phyloP scores from a whole-genome alignment of 2,888 invertebrate species.

The Caenorhabditis macrosperma region DNA sequence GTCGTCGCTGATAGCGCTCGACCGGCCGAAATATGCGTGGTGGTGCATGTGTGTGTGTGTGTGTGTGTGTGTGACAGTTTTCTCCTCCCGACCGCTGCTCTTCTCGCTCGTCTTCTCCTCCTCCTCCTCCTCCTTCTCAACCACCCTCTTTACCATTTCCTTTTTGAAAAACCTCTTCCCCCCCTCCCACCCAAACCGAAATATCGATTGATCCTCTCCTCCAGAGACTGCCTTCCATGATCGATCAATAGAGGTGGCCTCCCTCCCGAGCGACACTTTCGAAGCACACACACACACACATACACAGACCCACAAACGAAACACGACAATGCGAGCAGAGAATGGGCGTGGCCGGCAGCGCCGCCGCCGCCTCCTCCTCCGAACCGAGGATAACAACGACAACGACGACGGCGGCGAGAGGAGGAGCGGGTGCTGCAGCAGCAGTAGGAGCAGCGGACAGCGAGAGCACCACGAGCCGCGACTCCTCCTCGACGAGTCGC shows the following conservation, averaged over 20 bases:
- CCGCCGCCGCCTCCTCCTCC: slow-evolving; percentile 26
- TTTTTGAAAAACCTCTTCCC: too few relatives aligned
- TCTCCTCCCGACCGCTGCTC: slow-evolving; percentile 45
- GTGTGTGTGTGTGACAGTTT: slow-evolving; percentile 49
- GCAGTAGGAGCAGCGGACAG: slow-evolving; percentile 51
- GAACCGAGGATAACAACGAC: slow-evolving; percentile 51
- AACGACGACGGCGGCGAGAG: slow-evolving; percentile 7
- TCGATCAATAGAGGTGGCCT: slow-evolving; percentile 33
- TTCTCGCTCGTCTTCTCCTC: background rate
- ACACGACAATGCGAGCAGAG: slow-evolving; percentile 40
- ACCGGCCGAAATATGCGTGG: slow-evolving; percentile 47
- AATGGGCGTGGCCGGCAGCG: slow-evolving; percentile 54
- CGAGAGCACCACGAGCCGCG: slow-evolving; percentile 44
- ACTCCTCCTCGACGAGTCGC: slow-evolving; percentile 37
- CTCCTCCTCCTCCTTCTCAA: slow-evolving; percentile 5
- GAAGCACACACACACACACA: too few relatives aligned
- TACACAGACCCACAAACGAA: too few relatives aligned
- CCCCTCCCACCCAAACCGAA: slow-evolving; percentile 13
- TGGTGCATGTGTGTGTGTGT: slow-evolving; percentile 48
- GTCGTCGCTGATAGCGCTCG: slow-evolving; percentile 49
- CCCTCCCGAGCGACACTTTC: background rate
- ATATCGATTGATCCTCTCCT: slow-evolving; percentile 13
- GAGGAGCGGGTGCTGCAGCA: slow-evolving; percentile 48
- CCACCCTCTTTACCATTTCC: slow-evolving; percentile 17
- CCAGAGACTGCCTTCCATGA: slow-evolving; percentile 27